phyloP scores from a whole-genome alignment of 1,140 invertebrate genomes.

The Eriocheir sinensis region DNA sequence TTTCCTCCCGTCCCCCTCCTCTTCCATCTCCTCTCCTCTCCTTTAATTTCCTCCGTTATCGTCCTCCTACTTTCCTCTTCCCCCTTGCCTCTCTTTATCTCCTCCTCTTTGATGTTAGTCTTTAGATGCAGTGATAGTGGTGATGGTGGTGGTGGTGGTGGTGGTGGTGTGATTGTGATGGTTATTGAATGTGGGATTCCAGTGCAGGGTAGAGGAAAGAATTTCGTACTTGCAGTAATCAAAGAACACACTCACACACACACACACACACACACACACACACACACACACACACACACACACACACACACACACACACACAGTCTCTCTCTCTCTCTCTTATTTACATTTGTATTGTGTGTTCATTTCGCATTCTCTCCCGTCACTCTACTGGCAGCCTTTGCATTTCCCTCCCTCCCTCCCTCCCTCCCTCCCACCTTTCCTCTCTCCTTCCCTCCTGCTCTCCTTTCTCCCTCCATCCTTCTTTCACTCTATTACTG shows the following conservation, averaged over 20 bases:
- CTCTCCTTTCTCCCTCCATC: too few species aligned
- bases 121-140: conserved; percentile 7
- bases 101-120: background rate
- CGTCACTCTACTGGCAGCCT: too few species aligned
- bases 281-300: too few species aligned
- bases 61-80: background rate
- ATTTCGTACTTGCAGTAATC: too few species aligned
- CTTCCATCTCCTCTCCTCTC: background rate
- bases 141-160: background rate
- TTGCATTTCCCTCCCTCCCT: too few species aligned
- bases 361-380: too few species aligned
- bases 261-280: too few species aligned
- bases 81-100: background rate
- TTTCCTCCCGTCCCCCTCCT: background rate
- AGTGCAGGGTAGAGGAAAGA: background rate
- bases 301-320: too few species aligned
- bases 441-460: background rate
- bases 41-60: background rate
- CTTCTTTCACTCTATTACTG: too few species aligned
- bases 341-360: too few species aligned
- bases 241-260: too few species aligned
- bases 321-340: too few species aligned
- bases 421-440: background rate
- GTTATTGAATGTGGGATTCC: background rate
- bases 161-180: background rate